Conservation (phyloP, 2,797 vertebrate species). For the Kryptopterus vitreolus region DNA sequence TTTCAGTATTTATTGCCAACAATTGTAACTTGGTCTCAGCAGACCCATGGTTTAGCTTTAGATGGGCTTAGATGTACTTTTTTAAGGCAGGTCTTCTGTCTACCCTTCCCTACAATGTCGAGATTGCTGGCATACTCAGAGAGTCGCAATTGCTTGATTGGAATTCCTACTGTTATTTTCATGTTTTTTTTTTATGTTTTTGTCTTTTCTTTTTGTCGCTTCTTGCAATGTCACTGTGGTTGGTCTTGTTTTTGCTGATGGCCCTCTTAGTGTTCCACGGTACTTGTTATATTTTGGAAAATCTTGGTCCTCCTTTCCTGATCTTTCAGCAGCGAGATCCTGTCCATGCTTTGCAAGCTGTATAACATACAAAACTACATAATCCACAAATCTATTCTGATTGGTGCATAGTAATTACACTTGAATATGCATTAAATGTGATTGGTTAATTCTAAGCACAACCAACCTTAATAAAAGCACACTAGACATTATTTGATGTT, state of each 20-base stretch:
- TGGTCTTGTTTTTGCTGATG: background rate
- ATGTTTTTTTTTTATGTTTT: background rate
- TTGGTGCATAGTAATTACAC: background rate
- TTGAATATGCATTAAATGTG: background rate
- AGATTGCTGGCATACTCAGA: background rate
- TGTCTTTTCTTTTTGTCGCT: background rate
- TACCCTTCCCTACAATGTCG: background rate
- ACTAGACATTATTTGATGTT: too few relatives aligned
- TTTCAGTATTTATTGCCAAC: background rate
- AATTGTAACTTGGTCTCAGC: background rate
- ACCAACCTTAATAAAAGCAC: background rate
- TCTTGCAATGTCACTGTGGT: background rate
- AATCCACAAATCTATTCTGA: too few relatives aligned
- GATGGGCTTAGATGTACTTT: background rate
- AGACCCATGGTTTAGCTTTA: background rate
- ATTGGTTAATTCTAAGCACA: background rate
- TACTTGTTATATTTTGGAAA: background rate
- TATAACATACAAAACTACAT: too few relatives aligned
- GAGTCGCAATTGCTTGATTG: background rate
- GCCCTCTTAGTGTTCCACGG: background rate
- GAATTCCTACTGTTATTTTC: background rate
- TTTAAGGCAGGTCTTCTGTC: background rate
- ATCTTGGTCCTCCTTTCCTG: background rate
- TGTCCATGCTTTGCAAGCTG: too few relatives aligned
- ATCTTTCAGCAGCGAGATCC: background rate